Conservation (phyloP, 1,140 invertebrate species). For the Pseudomyrmex cubaensis region DNA sequence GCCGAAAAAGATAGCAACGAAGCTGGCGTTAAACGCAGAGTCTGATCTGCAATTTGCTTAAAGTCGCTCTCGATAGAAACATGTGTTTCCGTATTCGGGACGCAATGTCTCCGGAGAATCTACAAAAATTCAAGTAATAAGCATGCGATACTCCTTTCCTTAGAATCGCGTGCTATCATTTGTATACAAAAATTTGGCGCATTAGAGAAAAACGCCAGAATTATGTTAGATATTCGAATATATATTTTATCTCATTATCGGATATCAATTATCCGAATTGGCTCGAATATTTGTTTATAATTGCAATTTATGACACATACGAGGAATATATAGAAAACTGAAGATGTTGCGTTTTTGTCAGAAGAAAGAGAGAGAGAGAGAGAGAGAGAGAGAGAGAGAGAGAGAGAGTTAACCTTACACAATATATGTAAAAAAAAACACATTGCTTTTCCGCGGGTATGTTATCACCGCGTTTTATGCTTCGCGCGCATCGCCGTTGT, state of each 20-base stretch:
- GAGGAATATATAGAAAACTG: too few relatives aligned
- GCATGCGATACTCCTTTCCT: constrained; percentile 5
- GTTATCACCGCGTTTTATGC: constrained; percentile 27
- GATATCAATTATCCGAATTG: constrained; percentile 24
- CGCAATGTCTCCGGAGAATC: constrained; percentile 9
- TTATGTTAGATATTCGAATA: constrained; percentile 16
- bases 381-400: too few relatives aligned
- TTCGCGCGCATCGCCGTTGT: constrained; percentile 23
- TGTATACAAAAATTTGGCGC: neutral
- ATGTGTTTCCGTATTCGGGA: constrained; percentile 1
- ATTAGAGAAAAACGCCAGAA: neutral
- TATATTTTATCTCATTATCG: constrained; percentile 7
- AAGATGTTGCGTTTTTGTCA: neutral
- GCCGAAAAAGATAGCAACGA: neutral
- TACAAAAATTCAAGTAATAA: constrained; percentile 14
- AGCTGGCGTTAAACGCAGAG: constrained; percentile 23
- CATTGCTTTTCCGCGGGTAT: neutral
- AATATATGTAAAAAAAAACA: too few relatives aligned
- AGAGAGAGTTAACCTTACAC: too few relatives aligned
- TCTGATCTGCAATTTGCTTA: constrained; percentile 5
- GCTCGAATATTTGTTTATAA: constrained; percentile 30
- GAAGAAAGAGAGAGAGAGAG: too few relatives aligned
- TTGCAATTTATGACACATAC: neutral
- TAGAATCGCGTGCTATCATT: neutral
- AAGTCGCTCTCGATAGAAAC: constrained; percentile 3